Conservation (phyloP, 2,888 invertebrate species). For the Amphipyra berbera region DNA sequence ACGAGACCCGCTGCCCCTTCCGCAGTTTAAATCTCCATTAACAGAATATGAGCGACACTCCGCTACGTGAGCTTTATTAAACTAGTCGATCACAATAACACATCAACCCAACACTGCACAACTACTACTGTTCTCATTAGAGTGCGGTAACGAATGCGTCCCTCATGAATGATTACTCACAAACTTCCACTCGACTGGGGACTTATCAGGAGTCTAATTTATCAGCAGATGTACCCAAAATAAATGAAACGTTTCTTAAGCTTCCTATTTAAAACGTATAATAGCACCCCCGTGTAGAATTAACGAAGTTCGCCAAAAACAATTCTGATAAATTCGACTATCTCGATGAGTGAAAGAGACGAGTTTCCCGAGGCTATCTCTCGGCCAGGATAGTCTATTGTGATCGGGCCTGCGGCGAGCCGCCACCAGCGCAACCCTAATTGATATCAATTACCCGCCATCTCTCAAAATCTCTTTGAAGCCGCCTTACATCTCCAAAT, state of each 20-base stretch:
- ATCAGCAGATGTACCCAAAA: conserved; percentile 34
- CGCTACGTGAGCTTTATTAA: conserved; percentile 38
- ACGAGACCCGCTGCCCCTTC: conserved; percentile 64
- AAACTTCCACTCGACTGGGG: conserved; percentile 46
- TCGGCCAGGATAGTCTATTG: conserved; percentile 74
- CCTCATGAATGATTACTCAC: conserved; percentile 52
- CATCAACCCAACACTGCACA: conserved; percentile 10
- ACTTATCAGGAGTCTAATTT: conserved; percentile 45
- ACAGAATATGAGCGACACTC: conserved; percentile 59
- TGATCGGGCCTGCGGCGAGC: conserved; percentile 69
- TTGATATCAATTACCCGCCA: conserved; percentile 84
- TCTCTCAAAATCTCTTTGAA: conserved; percentile 77
- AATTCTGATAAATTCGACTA: conserved; percentile 70
- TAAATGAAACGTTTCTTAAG: conserved; percentile 43
- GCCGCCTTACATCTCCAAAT: conserved; percentile 68
- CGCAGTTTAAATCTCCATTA: conserved; percentile 69
- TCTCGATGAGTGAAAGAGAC: conserved; percentile 67
- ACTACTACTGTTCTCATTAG: conserved; percentile 34
- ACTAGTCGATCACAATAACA: conserved; percentile 33
- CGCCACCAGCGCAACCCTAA: conserved; percentile 74
- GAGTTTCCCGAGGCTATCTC: conserved; percentile 64
- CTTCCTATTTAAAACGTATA: conserved; percentile 59
- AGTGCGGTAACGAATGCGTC: conserved; percentile 48
- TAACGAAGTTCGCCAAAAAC: conserved; percentile 58
- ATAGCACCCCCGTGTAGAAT: conserved; percentile 57